phyloP scores from a whole-genome alignment of 2,113 vertebrate species.

The Charina bottae region DNA sequence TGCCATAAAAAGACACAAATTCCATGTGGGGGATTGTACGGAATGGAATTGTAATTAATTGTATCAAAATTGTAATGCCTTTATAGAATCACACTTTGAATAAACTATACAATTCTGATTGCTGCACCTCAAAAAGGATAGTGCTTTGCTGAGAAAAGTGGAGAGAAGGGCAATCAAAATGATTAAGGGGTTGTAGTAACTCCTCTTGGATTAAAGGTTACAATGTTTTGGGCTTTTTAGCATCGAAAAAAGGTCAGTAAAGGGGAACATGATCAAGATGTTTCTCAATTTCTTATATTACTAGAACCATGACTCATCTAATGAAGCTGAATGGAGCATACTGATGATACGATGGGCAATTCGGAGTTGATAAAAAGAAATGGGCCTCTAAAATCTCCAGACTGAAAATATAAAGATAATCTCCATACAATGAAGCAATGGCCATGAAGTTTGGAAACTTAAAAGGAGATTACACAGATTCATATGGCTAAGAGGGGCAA shows the following conservation, averaged over 20 bases:
- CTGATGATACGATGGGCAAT: background rate
- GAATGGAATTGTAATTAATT: background rate
- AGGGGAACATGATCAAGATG: background rate
- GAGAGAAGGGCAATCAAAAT: background rate
- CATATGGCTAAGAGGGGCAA: background rate
- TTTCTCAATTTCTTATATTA: background rate
- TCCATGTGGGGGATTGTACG: background rate
- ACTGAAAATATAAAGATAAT: background rate
- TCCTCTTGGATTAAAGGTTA: background rate
- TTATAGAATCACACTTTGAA: background rate
- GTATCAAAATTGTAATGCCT: background rate
- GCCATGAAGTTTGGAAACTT: background rate
- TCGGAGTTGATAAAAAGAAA: background rate
- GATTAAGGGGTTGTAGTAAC: background rate
- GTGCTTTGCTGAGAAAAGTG: background rate
- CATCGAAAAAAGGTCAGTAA: background rate
- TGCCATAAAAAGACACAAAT: background rate
- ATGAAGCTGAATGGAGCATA: background rate
- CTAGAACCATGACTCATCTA: background rate
- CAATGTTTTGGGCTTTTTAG: background rate
- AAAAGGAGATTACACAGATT: background rate
- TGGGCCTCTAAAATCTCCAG: background rate
- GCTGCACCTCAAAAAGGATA: background rate
- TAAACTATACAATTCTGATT: background rate
- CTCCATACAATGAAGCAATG: background rate